A percentile compares a stretch with the other conserved stretches of the same genome.
Evolutionary conservation across 2,113 vertebrate genomes (phyloP).

Genomic region (Gymnogyps californianus): DNA sequence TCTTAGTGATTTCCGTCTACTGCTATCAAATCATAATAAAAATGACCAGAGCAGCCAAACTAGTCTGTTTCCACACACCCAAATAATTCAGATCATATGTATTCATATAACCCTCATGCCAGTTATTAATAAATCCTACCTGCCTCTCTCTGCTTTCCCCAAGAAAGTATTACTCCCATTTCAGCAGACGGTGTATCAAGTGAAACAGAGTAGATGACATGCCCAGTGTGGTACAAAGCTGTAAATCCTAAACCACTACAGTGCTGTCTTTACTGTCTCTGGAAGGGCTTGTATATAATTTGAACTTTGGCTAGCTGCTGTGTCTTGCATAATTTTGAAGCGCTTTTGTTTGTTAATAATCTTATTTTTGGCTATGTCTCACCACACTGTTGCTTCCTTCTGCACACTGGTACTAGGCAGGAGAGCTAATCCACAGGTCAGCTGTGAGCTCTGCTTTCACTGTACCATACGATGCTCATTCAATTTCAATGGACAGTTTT

Average conservation of each 20-base stretch:
- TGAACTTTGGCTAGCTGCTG: not conserved
- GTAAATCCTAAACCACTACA: not conserved
- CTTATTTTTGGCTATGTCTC: not conserved
- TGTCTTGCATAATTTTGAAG: not conserved
- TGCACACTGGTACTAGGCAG: rapidly evolving
- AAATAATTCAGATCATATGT: not conserved
- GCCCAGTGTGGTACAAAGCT: not conserved
- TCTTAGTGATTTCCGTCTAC: not conserved
- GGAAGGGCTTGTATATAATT: not conserved
- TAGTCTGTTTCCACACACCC: not conserved
- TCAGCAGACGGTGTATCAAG: not conserved
- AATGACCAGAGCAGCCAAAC: not conserved
- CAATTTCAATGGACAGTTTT: not conserved
- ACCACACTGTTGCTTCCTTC: not conserved
- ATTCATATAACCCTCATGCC: not conserved
- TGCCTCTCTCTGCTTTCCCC: not conserved
- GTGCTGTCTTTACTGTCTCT: not conserved
- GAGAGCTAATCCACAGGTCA: not conserved
- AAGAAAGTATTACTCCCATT: not conserved
- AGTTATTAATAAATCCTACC: not conserved
- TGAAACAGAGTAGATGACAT: not conserved
- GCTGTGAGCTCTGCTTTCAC: not conserved
- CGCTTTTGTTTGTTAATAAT: not conserved
- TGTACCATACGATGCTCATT: rapidly evolving
- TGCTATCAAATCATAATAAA: not conserved